A percentile compares a stretch with the other conserved stretches of the same genome.
Evolutionary conservation across 2,888 invertebrate genomes (phyloP).

Genomic region (Liodrosophila aerea): DNA sequence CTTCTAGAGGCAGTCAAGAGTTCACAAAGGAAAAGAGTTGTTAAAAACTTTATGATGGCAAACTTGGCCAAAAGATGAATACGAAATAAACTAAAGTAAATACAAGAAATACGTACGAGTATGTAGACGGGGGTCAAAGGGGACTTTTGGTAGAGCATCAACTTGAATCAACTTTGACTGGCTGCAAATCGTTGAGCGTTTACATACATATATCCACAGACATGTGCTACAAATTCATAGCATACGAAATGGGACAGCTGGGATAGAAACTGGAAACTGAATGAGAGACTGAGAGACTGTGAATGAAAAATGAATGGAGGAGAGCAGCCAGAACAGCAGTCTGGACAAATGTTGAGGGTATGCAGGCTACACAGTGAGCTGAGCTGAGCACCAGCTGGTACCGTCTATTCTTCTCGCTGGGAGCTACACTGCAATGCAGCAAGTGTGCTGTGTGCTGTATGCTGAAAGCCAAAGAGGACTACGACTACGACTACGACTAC

Average conservation of each 20-base stretch:
- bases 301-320: constrained; percentile 37
- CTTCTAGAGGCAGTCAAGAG: constrained; percentile 29
- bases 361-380: constrained; percentile 16
- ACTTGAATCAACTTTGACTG: constrained; percentile 48
- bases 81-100: constrained; percentile 1
- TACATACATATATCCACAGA: constrained; percentile 4
- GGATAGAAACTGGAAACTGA: neutral
- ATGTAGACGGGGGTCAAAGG: constrained; percentile 12
- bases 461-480: neutral
- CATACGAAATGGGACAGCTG: constrained; percentile 32
- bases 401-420: too few relatives aligned
- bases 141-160: constrained; percentile 36
- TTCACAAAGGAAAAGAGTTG: constrained; percentile 33
- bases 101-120: constrained; percentile 10
- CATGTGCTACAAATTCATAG: constrained; percentile 39
- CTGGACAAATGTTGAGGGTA: constrained; percentile 26
- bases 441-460: constrained; percentile 5
- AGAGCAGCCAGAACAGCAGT: constrained; percentile 10
- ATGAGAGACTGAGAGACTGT: constrained; percentile 10
- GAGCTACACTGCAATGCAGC: constrained; percentile 26
- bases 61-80: constrained; percentile 12
- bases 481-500: neutral
- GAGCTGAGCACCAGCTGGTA: constrained; percentile 25
- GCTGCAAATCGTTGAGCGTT: constrained; percentile 38
- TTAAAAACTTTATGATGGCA: constrained; percentile 37